Conservation (phyloP, 2,888 invertebrate species). For the Idaea biselata region DNA sequence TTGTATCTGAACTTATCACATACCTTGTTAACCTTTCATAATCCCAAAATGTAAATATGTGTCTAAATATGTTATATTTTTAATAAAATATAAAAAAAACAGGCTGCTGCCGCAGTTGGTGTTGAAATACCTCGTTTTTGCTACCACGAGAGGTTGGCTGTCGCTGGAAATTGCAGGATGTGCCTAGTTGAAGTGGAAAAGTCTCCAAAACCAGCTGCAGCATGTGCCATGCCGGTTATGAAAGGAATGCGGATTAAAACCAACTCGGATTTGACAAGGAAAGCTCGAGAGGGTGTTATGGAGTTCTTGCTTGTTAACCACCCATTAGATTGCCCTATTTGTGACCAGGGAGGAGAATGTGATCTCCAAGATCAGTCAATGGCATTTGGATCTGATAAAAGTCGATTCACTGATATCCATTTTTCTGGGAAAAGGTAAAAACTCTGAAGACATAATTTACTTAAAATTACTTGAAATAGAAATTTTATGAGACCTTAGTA, state of each 20-base stretch:
- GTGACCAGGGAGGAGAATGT: constrained; percentile 98
- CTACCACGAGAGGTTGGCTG: constrained; percentile 98
- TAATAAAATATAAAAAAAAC: constrained; percentile 2
- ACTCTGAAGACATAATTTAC: not conserved
- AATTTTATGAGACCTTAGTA: not conserved
- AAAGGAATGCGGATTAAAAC: constrained; percentile 99
- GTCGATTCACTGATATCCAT: constrained; percentile 95
- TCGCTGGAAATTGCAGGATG: constrained; percentile 99
- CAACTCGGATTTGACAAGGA: constrained; percentile 94
- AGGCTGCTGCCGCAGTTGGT: constrained; percentile 97
- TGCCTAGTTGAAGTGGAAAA: constrained; percentile 99
- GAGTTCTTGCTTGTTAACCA: constrained; percentile 99
- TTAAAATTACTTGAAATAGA: not conserved
- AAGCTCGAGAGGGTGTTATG: constrained; percentile 93
- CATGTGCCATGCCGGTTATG: constrained; percentile 99
- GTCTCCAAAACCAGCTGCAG: constrained; percentile 98
- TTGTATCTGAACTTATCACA: not conserved
- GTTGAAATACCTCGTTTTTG: constrained; percentile 99
- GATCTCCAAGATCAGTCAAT: constrained; percentile 99
- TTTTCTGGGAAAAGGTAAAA: constrained; percentile 93
- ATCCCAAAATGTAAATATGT: not conserved
- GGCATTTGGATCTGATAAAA: constrained; percentile 98
- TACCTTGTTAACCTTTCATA: not conserved
- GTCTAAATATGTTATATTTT: not conserved
- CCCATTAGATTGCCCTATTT: constrained; percentile 99